A percentile compares a stretch with the other conserved stretches of the same genome.
phyloP scores from a whole-genome alignment of 2,888 invertebrate genomes.

The Philhelius pedissequus region DNA sequence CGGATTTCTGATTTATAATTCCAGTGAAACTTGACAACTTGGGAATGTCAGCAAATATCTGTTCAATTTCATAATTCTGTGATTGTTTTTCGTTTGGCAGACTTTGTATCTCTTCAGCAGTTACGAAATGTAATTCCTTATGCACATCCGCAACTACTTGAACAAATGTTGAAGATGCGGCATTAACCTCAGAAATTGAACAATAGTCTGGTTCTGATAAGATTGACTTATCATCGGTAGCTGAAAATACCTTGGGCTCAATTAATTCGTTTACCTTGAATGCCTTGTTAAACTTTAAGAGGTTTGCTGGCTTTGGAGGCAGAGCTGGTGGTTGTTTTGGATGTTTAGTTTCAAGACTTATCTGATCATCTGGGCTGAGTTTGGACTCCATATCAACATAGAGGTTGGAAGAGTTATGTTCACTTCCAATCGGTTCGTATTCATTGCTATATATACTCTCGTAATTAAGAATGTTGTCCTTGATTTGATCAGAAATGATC shows the following conservation, averaged over 20 bases:
- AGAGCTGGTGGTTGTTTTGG: slow-evolving; percentile 84
- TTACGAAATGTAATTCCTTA: slow-evolving; percentile 66
- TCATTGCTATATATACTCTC: slow-evolving; percentile 87
- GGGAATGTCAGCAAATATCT: slow-evolving; percentile 82
- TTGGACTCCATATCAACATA: slow-evolving; percentile 84
- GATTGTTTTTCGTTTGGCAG: slow-evolving; percentile 67
- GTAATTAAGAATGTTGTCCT: slow-evolving; percentile 79
- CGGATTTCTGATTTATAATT: slow-evolving; percentile 83
- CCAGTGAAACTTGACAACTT: slow-evolving; percentile 87
- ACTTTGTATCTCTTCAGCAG: slow-evolving; percentile 66
- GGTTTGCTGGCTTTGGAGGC: slow-evolving; percentile 88
- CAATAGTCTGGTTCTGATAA: slow-evolving; percentile 86
- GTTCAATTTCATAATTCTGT: slow-evolving; percentile 77
- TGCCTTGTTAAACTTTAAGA: slow-evolving; percentile 83
- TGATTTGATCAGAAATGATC: slow-evolving; percentile 71
- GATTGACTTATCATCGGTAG: slow-evolving; percentile 68
- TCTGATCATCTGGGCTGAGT: slow-evolving; percentile 74
- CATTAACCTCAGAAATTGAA: slow-evolving; percentile 85
- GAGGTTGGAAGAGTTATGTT: slow-evolving; percentile 80
- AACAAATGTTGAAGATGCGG: slow-evolving; percentile 77
- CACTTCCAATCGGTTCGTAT: slow-evolving; percentile 83
- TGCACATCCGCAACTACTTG: slow-evolving; percentile 81
- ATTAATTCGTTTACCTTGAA: slow-evolving; percentile 69
- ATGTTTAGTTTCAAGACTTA: slow-evolving; percentile 79
- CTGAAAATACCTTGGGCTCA: slow-evolving; percentile 63